phyloP scores from a whole-genome alignment of 2,888 invertebrate genomes.

The Limnephilus marmoratus region DNA sequence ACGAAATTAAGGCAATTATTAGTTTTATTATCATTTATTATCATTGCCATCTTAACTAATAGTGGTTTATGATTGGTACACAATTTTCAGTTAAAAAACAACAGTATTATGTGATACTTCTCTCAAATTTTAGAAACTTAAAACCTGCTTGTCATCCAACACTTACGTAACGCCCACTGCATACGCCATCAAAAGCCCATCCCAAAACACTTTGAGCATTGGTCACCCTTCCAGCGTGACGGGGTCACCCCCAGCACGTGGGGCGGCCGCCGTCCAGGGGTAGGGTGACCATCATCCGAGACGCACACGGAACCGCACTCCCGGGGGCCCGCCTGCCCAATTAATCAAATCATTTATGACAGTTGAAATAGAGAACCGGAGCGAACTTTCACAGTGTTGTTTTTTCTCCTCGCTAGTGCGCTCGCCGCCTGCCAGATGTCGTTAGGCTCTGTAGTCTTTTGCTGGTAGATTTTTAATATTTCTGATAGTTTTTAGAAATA shows the following conservation, averaged over 20 bases:
- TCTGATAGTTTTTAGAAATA: not conserved
- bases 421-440: constrained; percentile 2
- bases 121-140: not conserved
- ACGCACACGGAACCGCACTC: constrained; percentile 44
- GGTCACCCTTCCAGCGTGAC: not conserved
- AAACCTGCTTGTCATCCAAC: not conserved
- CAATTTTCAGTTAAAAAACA: not conserved
- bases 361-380: constrained; percentile 26
- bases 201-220: constrained; percentile 3
- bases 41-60: too few relatives aligned
- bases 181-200: not conserved
- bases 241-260: not conserved
- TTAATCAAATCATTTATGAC: constrained; percentile 43
- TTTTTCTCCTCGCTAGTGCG: not conserved
- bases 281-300: constrained; percentile 25
- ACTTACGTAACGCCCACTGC: not conserved
- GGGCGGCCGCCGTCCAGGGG: not conserved
- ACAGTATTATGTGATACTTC: not conserved
- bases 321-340: constrained; percentile 10
- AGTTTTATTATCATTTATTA: too few relatives aligned
- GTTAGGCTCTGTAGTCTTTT: not conserved
- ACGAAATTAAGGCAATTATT: too few relatives aligned
- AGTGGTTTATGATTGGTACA: not conserved
- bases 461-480: not conserved
- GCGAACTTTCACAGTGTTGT: constrained; percentile 26